Percentiles rank a stretch among this genome's conserved stretches.
These are phyloP conservation scores for Chelon auratus DNA, from an alignment of 2,797 vertebrate species.

Conservation along the genomic window DNA sequence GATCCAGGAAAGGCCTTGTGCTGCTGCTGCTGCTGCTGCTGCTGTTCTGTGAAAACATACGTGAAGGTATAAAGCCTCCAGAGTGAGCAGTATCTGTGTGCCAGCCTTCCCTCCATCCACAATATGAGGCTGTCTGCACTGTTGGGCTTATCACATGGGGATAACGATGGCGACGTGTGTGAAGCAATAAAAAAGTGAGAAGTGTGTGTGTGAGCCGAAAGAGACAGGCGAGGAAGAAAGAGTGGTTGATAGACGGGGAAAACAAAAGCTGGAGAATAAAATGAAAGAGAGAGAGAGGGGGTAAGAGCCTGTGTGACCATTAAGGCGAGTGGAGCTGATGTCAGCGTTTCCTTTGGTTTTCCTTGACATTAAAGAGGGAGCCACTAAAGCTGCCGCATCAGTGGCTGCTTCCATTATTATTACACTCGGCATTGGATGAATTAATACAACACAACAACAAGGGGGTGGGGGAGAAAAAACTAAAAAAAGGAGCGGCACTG, in stretches of 20 bases:
- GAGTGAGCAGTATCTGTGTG: not conserved
- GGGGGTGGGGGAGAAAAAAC: too few species aligned
- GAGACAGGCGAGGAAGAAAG: not conserved
- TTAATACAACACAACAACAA: conserved; percentile 17
- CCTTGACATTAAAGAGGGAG: conserved; percentile 47
- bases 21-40: not conserved
- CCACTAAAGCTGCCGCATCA: conserved; percentile 32
- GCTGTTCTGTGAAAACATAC: conserved; percentile 18
- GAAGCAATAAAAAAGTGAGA: conserved; percentile 30
- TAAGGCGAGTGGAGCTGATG: conserved; percentile 56
- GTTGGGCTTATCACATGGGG: conserved; percentile 24
- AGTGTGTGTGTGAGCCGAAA: not conserved
- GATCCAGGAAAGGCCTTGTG: conserved; percentile 10
- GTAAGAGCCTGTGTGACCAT: conserved; percentile 32
- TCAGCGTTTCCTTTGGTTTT: conserved; percentile 60
- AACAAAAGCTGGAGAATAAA: not conserved
- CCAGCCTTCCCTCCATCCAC: conserved; percentile 13
- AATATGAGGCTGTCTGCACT: conserved; percentile 25
- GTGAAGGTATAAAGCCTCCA: conserved; percentile 18
- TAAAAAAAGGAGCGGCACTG: not conserved
- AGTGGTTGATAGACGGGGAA: not conserved
- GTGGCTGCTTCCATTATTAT: conserved; percentile 33
- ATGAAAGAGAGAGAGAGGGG: not conserved
- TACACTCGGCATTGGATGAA: conserved; percentile 11
- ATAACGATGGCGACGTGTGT: conserved; percentile 27